Base-by-base conservation (phyloP, 2,888 invertebrate species). In the Apodemia duryi region DNA sequence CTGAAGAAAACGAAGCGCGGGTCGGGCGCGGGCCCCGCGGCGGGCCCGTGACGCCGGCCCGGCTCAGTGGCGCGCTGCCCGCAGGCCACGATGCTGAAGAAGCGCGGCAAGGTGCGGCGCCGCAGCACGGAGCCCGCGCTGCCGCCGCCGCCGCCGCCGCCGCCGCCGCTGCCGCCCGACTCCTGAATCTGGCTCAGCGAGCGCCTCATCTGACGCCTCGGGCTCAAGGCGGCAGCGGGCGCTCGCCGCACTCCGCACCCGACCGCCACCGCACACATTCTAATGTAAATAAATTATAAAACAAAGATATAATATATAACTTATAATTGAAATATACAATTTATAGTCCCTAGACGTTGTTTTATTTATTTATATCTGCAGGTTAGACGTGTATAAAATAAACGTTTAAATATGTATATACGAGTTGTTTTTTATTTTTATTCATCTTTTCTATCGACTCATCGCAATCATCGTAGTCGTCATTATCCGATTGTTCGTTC, bases 41-140 rank as follows among this genome's bases (percentile, higher is more conserved):
- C 94, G 93, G 81, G 81, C 80, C 83, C 83, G 81, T 81, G 83
- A 81, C 70, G 73, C 71, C 72, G 74, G 75, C 73, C 74, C 76
- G 74, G 72, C 74, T 74, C 74, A 74, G 73, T 72, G 73, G 79
- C 76, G 79, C 77, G 91, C 90, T 85, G 86, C 91, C 93, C 92
- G 93, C 94, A 99, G 99, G 99, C 99, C 89, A 99, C 99, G 93
- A 99, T 99, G 99, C 95, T 99, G 94, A 99, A 99, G 96, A 99
- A 99, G 95, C 97, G 97, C 93, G 95, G 95, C 83, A 99, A 99
- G 94, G 98, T 98, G 95, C 98, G 98, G 93, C 94, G 98, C 77
- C 96, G 98, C 85, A 97, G 98, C 93, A 97, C 97, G 77, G 97
- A 97, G 93, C 96, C 96, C 85, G 75, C 85, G 83, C 72, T 79